Evolutionary conservation across 2,113 vertebrate genomes (phyloP), one percentile per base, ranked within the genome.

Genomic region (Hystrix cristata): DNA sequence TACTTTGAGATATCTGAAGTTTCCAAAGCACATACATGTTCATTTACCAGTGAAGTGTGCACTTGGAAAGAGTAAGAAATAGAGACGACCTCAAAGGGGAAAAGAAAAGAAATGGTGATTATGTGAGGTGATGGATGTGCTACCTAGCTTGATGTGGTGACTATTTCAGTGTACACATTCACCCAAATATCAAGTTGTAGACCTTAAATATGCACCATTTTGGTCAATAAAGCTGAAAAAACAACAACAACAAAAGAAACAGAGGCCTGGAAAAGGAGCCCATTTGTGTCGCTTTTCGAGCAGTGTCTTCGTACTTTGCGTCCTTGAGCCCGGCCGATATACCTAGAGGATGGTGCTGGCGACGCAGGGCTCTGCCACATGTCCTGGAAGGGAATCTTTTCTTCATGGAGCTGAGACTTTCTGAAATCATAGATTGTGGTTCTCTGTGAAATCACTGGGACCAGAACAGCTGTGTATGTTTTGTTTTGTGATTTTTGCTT

Each of bases 11-110:
- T 19, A 1, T 85, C 29, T 78, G 23, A 92, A 43, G 67, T 81
- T 74, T 93, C 51, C 34, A 87, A 67, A 96, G 43, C n/a, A 87
- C 74, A 31, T 18, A 8, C 65, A 76, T 96, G 55, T 93, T 78
- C 29, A 72, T 85, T 93, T 94, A 12, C 31, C 65, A 81, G 55
- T 89, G 62, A 83, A 23, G 4, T 53, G 2, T 94, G 8, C 76
- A 59, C 9, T 69, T 87, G 51, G 43, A 64, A 78, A 91, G n/a
- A 80, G 29, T 60, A 90, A 92, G 79, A 84, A 84, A 69, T 11
- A 31, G 7, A 65, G 38, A 74, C 62, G 19, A 31, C 4, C 19
- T 64, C 46, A 16, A 76, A 13, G 25, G 72, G 46, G 51, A 51
- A 25, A 46, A 43, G 69, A 12, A 72, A 25, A 46, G 12, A 29